Percentiles rank a stretch among this genome's conserved stretches.
These are phyloP conservation scores for Temnothorax rugatulus DNA, from an alignment of 2,888 invertebrate species.

Conservation along the genomic window DNA sequence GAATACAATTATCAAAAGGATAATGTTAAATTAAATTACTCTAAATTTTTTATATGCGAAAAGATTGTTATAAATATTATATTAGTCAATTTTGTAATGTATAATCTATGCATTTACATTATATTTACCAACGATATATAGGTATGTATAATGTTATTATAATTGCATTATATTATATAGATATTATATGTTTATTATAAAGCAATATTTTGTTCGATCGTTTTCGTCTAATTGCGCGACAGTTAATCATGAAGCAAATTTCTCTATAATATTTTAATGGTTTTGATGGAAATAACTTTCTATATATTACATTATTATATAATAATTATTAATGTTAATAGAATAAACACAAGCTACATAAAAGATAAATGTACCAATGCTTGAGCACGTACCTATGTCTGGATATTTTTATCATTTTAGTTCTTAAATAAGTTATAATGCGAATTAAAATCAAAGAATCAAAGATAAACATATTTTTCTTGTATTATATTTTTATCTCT, in stretches of 20 bases:
- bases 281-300: background rate
- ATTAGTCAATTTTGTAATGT: background rate
- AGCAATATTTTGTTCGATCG: background rate
- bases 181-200: background rate
- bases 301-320: background rate
- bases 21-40: background rate
- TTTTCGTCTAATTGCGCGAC: background rate
- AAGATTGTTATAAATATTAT: background rate
- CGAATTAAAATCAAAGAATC: too few species aligned
- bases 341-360: background rate
- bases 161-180: background rate
- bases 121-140: background rate
- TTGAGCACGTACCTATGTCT: too few species aligned
- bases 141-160: background rate
- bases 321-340: constrained; percentile 1
- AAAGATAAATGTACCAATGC: too few species aligned
- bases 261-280: background rate
- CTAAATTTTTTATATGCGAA: background rate
- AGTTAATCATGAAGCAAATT: background rate
- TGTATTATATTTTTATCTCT: too few species aligned
- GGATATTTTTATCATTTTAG: too few species aligned
- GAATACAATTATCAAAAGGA: background rate
- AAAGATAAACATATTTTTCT: too few species aligned
- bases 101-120: background rate
- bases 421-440: too few species aligned